Conservation (phyloP, 2,797 vertebrate genomes). For the Crocodylus rhombifer region DNA sequence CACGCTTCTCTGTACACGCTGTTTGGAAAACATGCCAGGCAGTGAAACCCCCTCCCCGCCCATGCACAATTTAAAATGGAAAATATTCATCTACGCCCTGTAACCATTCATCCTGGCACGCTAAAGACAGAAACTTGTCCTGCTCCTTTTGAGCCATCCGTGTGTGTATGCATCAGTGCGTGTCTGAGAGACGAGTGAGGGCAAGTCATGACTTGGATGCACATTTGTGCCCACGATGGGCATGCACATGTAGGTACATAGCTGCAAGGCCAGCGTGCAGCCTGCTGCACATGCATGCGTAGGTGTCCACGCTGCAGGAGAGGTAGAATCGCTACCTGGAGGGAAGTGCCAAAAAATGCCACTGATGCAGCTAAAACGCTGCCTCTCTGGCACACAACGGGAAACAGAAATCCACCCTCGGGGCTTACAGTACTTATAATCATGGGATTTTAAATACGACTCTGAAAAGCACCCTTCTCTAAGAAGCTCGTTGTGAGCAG, state of each 20-base stretch:
- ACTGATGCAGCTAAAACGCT: no score
- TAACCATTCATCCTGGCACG: background rate
- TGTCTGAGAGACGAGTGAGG: no score
- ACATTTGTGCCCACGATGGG: no score
- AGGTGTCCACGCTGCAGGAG: no score
- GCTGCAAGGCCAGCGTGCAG: no score
- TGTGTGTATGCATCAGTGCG: no score
- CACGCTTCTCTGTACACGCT: accelerated
- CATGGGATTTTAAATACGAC: background rate
- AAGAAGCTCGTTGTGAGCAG: background rate
- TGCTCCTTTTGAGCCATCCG: background rate
- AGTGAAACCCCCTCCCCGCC: background rate
- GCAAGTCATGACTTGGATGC: no score
- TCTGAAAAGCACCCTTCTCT: background rate
- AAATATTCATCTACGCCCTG: accelerated
- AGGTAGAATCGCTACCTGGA: no score
- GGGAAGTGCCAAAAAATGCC: no score
- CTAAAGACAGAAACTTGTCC: background rate
- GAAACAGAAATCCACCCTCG: background rate
- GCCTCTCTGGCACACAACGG: no score
- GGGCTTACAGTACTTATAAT: background rate
- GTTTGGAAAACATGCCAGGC: background rate
- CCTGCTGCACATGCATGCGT: no score
- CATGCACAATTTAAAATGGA: background rate
- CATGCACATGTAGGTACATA: no score